Evolutionary conservation across 2,113 vertebrate species (phyloP).

Genomic region (Archocentrus centrarchus): DNA sequence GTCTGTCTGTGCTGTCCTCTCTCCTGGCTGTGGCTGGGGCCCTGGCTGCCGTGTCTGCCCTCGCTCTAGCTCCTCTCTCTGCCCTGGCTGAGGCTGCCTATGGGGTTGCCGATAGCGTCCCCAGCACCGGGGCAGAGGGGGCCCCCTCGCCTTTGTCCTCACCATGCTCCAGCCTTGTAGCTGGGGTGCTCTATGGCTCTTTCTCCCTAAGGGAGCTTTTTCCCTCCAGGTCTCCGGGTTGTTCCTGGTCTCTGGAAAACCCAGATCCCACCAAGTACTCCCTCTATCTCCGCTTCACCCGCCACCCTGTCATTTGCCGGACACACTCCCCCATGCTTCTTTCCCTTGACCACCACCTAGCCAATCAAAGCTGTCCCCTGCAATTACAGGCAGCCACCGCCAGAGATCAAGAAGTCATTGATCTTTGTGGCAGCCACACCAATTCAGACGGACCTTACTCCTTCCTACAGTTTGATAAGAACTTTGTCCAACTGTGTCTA

Average conservation of each 20-base stretch:
- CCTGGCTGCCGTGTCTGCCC: constrained; percentile 74
- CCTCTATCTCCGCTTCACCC: constrained; percentile 95
- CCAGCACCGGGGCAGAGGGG: constrained; percentile 87
- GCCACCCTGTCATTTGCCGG: constrained; percentile 90
- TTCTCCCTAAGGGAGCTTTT: constrained; percentile 99
- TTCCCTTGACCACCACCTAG: constrained; percentile 94
- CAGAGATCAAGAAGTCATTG: constrained; percentile 83
- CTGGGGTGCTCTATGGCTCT: constrained; percentile 97
- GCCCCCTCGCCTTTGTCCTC: constrained; percentile 54
- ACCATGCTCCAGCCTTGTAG: constrained; percentile 94
- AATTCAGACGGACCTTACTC: constrained; percentile 82
- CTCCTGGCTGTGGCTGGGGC: constrained; percentile 88
- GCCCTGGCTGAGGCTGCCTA: constrained; percentile 69
- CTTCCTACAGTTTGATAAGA: constrained; percentile 98
- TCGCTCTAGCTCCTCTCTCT: constrained; percentile 72
- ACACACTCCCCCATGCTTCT: constrained; percentile 93
- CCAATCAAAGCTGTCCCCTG: constrained; percentile 93
- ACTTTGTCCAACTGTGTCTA: constrained; percentile 96
- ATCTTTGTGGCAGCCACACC: constrained; percentile 85
- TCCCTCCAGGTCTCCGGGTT: constrained; percentile 90
- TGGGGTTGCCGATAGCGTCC: constrained; percentile 83
- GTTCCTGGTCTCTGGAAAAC: constrained; percentile 99
- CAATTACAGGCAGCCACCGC: constrained; percentile 65
- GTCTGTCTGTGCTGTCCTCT: constrained; percentile 98
- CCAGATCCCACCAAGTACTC: constrained; percentile 99